These are phyloP conservation scores for Octopus sinensis DNA, from an alignment of 1,140 invertebrate genomes.

Conservation along the genomic window DNA sequence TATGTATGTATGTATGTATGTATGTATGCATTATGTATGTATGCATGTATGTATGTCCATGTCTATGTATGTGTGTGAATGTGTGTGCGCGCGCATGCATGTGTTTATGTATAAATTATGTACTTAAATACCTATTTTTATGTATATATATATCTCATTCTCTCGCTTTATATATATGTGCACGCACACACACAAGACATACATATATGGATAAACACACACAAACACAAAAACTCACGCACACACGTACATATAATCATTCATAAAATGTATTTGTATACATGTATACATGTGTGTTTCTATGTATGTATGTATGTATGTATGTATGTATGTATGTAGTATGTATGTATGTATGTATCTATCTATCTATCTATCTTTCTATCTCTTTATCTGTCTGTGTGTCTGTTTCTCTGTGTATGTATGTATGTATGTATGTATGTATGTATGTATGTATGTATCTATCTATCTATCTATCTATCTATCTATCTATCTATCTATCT, in stretches of 20 bases:
- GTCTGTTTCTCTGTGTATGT: not conserved
- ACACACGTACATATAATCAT: not conserved
- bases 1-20: not conserved
- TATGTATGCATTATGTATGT: not conserved
- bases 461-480: not conserved
- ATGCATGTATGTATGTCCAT: no score
- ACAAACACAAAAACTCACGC: not conserved
- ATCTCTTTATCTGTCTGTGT: not conserved
- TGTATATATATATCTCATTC: not conserved
- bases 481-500: no score
- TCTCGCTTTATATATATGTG: not conserved
- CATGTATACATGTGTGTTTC: no score
- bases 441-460: not conserved
- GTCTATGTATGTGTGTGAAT: no score
- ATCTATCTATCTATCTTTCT: not conserved
- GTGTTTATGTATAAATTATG: no score
- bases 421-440: not conserved
- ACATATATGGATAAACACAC: not conserved
- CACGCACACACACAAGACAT: not conserved
- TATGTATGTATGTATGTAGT: conserved; percentile 33
- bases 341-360: no score
- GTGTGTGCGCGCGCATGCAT: no score
- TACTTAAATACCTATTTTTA: no score
- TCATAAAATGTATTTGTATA: no score
- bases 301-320: conserved; percentile 24